Base-by-base conservation (phyloP, 2,888 invertebrate species). In the Chymomyza caudatula region DNA sequence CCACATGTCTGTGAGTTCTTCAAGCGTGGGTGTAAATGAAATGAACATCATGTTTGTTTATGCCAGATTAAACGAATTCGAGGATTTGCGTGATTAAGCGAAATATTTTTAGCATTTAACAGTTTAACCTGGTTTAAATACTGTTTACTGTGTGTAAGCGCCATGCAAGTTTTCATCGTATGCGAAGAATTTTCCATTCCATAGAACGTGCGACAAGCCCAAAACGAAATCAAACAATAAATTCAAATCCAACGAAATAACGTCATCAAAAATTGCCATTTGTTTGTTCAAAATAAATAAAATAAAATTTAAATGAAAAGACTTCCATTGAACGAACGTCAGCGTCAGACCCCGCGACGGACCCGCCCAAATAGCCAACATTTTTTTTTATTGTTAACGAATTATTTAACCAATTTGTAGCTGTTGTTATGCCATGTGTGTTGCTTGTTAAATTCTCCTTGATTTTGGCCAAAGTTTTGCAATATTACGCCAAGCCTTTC, bases 321-420 rank as follows among this genome's bases (percentile, higher is more conserved):
- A 76, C 58, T 80, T 74, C 74, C 76, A 80, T 70, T 71, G 71
- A 76, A 81, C 63, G 23, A 62, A 51, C 78, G 74, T 76, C 78
- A 74, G 67, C 68, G 29, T 37, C 29, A 37, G 8, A 37, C 11
- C 29, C 29, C 65, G 58, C 61, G 65, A 64, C 62, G 67, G 76
- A 73, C 66, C 67, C 77, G 59, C 69, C 67, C 77, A 67, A 67
- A 63, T 66, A 44, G 53, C 4, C 55, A 56, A 55, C 47, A 47
- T 60, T 59, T 56, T 44, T 23, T 47, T 51, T 58, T 53, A 53
- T 69, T 67, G 65, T 68, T 74, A 67, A 74, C 63, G 70, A 70
- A 67, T 72, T 59, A 60, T 63, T 72, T 69, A 67, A 56, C 61
- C 67, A 69, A 63, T 15, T 47, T 19, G 22, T 19, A n/a, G 17